phyloP scores from a whole-genome alignment of 2,113 vertebrate species.

The Strigops habroptila region DNA sequence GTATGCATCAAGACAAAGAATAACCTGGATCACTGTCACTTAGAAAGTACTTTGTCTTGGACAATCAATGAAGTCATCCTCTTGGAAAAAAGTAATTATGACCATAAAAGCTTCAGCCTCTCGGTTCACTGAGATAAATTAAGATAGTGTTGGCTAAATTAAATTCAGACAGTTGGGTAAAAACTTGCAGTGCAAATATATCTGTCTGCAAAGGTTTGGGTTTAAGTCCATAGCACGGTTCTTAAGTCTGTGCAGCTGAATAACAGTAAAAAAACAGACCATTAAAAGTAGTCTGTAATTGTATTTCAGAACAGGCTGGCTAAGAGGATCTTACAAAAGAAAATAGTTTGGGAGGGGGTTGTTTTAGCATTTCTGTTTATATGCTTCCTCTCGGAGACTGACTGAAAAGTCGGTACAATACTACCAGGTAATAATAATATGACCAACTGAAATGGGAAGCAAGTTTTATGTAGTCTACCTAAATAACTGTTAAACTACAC shows the following conservation, averaged over 20 bases:
- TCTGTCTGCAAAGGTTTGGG: background rate
- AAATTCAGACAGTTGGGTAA: background rate
- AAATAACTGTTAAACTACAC: background rate
- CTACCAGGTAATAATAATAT: fast-evolving
- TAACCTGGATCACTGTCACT: background rate
- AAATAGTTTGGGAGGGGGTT: background rate
- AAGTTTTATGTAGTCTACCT: background rate
- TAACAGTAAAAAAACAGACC: background rate
- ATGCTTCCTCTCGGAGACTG: background rate
- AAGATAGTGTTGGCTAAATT: background rate
- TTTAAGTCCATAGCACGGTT: background rate
- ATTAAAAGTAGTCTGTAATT: background rate
- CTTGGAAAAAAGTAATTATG: background rate
- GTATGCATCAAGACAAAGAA: background rate
- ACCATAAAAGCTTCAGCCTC: background rate
- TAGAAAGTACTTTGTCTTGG: background rate
- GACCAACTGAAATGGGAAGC: background rate
- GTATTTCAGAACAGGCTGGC: background rate
- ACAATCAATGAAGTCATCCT: background rate
- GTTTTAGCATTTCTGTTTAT: background rate
- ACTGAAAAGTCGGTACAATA: background rate
- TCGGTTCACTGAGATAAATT: background rate
- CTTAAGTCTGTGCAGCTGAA: background rate
- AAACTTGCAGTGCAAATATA: background rate
- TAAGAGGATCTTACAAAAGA: background rate